These are phyloP conservation scores for Varanus komodoensis DNA, from an alignment of 2,113 vertebrate genomes.

Conservation along the genomic window DNA sequence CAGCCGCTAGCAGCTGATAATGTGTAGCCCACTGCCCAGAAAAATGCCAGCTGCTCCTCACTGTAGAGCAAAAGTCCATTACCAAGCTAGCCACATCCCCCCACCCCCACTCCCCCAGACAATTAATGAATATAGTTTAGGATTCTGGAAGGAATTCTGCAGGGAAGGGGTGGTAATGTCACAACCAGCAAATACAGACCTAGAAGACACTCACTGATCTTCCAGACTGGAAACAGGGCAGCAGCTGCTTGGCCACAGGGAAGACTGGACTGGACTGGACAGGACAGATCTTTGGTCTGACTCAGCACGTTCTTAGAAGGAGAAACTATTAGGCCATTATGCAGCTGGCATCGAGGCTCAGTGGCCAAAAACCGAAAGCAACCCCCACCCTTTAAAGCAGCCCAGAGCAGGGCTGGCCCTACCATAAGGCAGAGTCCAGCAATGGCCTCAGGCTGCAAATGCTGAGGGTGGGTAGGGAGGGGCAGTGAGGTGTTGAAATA, in stretches of 20 bases:
- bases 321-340: neutral
- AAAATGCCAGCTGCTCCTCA: neutral
- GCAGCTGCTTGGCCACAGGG: no score
- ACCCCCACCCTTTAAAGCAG: neutral
- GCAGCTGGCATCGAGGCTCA: neutral
- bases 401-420: neutral
- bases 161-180: neutral
- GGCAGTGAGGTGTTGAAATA: neutral
- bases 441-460: neutral
- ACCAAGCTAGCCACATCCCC: neutral
- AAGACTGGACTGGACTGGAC: no score
- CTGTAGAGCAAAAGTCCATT: neutral
- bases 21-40: neutral
- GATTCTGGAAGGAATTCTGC: neutral
- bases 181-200: neutral
- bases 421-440: neutral
- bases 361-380: neutral
- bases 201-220: neutral
- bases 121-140: neutral
- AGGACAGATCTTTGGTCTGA: no score
- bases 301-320: no score
- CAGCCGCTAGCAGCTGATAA: constrained; percentile 4
- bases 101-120: neutral
- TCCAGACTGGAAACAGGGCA: neutral
- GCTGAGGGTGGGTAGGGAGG: neutral